phyloP scores from a whole-genome alignment of 2,797 vertebrate genomes.

The Meriones psammophilus region DNA sequence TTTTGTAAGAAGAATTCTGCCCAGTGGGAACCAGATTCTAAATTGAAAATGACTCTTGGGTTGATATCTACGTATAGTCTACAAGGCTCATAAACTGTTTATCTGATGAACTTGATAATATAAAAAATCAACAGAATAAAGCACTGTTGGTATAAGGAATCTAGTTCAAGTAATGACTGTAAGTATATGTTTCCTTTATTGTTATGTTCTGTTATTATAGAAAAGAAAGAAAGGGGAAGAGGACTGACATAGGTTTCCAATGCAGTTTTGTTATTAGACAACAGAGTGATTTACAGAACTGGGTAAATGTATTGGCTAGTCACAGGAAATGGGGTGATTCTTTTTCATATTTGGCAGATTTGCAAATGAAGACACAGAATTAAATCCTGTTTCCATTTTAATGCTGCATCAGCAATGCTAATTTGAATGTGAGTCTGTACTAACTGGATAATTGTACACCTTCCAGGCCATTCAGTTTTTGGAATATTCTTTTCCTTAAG shows the following conservation, averaged over 20 bases:
- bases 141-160: neutral
- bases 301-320: slow-evolving; percentile 55
- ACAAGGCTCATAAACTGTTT: slow-evolving; percentile 53
- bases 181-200: slow-evolving; percentile 29
- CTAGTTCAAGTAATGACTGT: neutral
- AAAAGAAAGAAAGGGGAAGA: neutral
- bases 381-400: slow-evolving; percentile 53
- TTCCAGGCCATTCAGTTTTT: slow-evolving; percentile 16
- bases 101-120: neutral
- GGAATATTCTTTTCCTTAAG: slow-evolving; percentile 32
- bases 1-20: slow-evolving; percentile 56
- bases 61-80: neutral
- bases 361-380: slow-evolving; percentile 34
- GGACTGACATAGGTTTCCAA: slow-evolving; percentile 34
- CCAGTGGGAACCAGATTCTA: slow-evolving; percentile 49
- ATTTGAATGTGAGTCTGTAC: slow-evolving; percentile 55
- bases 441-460: slow-evolving; percentile 28
- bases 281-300: slow-evolving; percentile 50
- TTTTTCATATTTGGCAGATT: slow-evolving; percentile 62
- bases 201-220: slow-evolving; percentile 49
- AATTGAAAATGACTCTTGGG: slow-evolving; percentile 44
- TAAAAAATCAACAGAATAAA: slow-evolving; percentile 17
- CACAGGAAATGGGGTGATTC: slow-evolving; percentile 31
- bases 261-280: slow-evolving; percentile 4
- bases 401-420: slow-evolving; percentile 25